Evolutionary conservation across 2,888 invertebrate genomes (phyloP).

Genomic region (Drosophila helvetica): DNA sequence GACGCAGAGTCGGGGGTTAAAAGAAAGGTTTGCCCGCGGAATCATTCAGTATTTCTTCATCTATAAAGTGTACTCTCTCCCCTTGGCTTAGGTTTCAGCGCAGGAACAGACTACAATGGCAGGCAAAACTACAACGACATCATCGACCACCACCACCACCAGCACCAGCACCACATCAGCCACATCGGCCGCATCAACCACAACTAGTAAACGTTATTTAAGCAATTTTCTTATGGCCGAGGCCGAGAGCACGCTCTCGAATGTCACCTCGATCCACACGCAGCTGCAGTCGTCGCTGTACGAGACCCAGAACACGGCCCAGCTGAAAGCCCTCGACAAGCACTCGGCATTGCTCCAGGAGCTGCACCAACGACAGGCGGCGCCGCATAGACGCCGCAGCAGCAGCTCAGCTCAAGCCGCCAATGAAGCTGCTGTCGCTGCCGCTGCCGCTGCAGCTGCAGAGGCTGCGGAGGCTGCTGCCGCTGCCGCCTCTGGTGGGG

Average conservation of each 20-base stretch:
- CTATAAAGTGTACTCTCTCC: background rate
- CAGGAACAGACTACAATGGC: constrained; percentile 78
- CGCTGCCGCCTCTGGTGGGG: constrained; percentile 38
- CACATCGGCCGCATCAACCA: constrained; percentile 36
- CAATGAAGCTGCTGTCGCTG: constrained; percentile 26
- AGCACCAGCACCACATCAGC: constrained; percentile 56
- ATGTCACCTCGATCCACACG: constrained; percentile 83
- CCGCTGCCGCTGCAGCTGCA: constrained; percentile 41
- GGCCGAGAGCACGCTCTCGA: constrained; percentile 83
- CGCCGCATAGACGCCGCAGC: constrained; percentile 17
- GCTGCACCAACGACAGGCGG: constrained; percentile 72
- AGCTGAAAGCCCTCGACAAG: constrained; percentile 75
- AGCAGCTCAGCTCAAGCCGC: constrained; percentile 29
- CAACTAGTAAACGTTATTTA: constrained; percentile 75
- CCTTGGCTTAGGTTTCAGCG: constrained; percentile 72
- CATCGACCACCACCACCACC: constrained; percentile 68
- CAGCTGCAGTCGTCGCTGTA: constrained; percentile 83
- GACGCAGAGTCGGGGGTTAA: constrained; percentile 81
- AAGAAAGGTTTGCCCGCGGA: constrained; percentile 72
- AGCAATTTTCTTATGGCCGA: constrained; percentile 75
- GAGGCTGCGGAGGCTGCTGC: constrained; percentile 16
- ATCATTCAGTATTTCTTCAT: background rate
- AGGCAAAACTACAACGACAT: constrained; percentile 69
- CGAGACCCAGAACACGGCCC: constrained; percentile 75
- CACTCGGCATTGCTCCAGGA: constrained; percentile 78